Base-by-base conservation (phyloP, 2,888 invertebrate species). In the Nemurella pictetii region DNA sequence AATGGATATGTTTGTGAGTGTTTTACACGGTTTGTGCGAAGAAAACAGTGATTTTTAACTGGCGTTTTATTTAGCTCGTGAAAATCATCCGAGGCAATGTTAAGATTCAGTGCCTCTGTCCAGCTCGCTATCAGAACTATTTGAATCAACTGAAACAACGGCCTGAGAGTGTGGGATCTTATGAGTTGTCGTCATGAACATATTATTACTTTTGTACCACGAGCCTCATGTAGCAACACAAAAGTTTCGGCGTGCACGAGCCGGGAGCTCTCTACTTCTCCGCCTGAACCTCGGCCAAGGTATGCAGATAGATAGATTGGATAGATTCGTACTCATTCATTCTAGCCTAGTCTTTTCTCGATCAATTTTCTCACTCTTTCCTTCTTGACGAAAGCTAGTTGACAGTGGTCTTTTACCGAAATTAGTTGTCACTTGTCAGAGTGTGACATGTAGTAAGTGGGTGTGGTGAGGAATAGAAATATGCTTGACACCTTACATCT, bases 211-310 rank as follows among this genome's bases (percentile, higher is more conserved):
- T 55, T 55, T 55, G 20, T 55, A 55, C 20, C 20, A 55, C 20
- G 55, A 55, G 75, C 28, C 75, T 28, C 75, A 75, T 75, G 75
- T 75, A 75, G 75, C 26, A 15, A 75, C 27, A 75, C 75, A 25
- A 27, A 26, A 27, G 26, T 26, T 26, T 75, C 75, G 75, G 27
- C 75, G 25, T 75, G 12, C 9, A 75, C 28, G 9, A 75, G 28
- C 75, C 75, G 75, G 75, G 20, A 75, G 15, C 28, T 75, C 26
- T 26, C 75, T 75, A 75, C 75, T 75, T 27, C 26, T 5, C 75
- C 12, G 75, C 75, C 28, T 25, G 75, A 75, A 75, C 75, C 75
- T 75, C 75, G 75, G 75, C 75, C 75, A 75, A 75, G 75, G 75
- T 75, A 75, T 55, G 55, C n/a, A n/a, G n/a, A n/a, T n/a, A n/a